Evolutionary conservation across 2,797 vertebrate genomes (phyloP).

Genomic region (Phrynocephalus forsythii): DNA sequence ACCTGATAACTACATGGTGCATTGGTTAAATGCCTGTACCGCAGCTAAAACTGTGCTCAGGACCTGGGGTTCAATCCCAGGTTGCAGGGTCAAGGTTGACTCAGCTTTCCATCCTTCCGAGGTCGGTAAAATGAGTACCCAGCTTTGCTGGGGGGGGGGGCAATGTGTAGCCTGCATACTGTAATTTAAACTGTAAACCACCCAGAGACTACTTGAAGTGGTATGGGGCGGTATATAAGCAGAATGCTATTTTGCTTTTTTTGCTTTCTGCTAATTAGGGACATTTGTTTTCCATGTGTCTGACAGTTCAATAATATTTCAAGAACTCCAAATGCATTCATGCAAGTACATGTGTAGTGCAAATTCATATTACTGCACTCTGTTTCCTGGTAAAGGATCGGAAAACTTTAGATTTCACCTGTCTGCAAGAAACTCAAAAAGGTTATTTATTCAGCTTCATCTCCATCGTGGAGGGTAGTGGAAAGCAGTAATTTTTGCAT

Average conservation of each 20-base stretch:
- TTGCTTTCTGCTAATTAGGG: neutral
- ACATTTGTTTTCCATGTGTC: slow-evolving; percentile 15
- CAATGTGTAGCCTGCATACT: no score
- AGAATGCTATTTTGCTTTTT: no score
- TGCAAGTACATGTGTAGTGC: slow-evolving; percentile 11
- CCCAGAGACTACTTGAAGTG: no score
- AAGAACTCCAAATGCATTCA: neutral
- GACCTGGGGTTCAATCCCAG: no score
- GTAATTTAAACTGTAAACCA: no score
- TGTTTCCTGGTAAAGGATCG: neutral
- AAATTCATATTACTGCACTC: neutral
- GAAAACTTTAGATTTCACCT: neutral
- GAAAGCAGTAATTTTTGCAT: neutral
- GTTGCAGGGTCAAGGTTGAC: no score
- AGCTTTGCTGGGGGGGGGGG: no score
- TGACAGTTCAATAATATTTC: slow-evolving; percentile 11
- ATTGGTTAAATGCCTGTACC: no score
- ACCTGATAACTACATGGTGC: neutral
- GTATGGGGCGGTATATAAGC: no score
- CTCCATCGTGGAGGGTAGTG: slow-evolving; percentile 10
- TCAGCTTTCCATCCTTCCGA: no score
- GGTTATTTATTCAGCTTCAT: slow-evolving; percentile 28
- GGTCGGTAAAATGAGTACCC: no score
- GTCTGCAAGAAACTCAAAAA: neutral
- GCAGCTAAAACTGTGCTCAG: no score